Evolutionary conservation across 2,113 vertebrate genomes (phyloP), one percentile per base, ranked within the genome.

Genomic region (Otocyon megalotis): DNA sequence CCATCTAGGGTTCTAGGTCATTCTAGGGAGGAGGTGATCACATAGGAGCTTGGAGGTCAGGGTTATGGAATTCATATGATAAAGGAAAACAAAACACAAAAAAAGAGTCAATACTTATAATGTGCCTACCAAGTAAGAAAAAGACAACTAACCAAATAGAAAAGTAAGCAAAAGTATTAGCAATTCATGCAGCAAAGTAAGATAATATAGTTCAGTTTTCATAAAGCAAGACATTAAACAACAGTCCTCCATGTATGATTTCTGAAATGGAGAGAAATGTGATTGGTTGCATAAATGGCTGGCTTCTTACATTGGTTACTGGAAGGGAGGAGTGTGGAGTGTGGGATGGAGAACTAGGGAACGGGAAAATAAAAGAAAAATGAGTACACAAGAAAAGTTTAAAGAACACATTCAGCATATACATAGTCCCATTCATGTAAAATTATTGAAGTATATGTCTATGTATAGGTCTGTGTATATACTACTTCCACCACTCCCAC

Each of bases 161-260:
- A 95, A 86, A 87, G 11, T 30, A 65, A 62, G 16, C 54, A 84
- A 88, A 96, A 50, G 30, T 30, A 19, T 14, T 82, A 56, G 10
- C n/a, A 48, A 14, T 80, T 74, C 60, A 35, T 19, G 32, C 30
- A 43, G 17, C 13, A 62, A 19, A 96, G 10, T 35, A 72, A 63
- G 65, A 88, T 6, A 84, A 3, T 67, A 22, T 7, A 4, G 26
- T n/a, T 85, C 56, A 20, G 20, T 50, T 87, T 74, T 60, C 37
- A 14, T 60, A n/a, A 72, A 81, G 53, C 12, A 81, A 56, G 11
- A 63, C 20, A 50, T 79, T 72, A 5, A 9, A 62, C 12, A 32
- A n/a, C 28, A 50, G 1, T 1, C 11, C 10, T 86, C 14, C 20
- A 4, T 54, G 16, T 30, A 5, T 84, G 15, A 17, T 43, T 67